Percentiles rank a stretch among this genome's conserved stretches.
Conservation (phyloP, 2,113 vertebrate genomes). For the Semnornis frantzii region DNA sequence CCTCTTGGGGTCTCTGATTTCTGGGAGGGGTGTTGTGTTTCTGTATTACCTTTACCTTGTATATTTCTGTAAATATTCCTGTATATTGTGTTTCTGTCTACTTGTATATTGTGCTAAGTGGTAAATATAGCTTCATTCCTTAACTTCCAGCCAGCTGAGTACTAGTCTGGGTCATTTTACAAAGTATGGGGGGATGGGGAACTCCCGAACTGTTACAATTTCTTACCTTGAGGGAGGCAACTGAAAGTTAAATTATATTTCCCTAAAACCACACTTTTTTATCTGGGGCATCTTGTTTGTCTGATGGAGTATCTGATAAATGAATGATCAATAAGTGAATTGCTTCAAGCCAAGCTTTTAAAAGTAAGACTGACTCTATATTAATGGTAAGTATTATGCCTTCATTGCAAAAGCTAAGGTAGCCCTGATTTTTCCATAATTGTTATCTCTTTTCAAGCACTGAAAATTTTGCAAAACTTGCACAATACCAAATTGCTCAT, state of each 20-base stretch:
- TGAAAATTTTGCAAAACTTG: neutral
- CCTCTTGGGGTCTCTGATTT: too few relatives aligned
- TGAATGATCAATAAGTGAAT: neutral
- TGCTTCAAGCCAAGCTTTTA: neutral
- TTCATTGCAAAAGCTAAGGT: neutral
- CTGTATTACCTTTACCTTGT: too few relatives aligned
- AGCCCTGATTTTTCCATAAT: neutral
- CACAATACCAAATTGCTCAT: neutral
- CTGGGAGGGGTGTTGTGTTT: too few relatives aligned
- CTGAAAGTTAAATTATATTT: conserved; percentile 68
- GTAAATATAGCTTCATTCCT: too few relatives aligned
- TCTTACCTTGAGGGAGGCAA: conserved; percentile 72
- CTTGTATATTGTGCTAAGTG: too few relatives aligned
- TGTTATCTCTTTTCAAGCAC: neutral
- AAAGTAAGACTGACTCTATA: neutral
- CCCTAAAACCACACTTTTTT: neutral
- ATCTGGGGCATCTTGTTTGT: neutral
- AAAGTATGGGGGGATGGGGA: too few relatives aligned
- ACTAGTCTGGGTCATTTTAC: too few relatives aligned
- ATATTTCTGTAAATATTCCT: too few relatives aligned
- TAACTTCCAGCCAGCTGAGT: too few relatives aligned
- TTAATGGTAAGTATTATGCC: neutral
- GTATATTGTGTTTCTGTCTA: too few relatives aligned
- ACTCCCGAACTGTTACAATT: too few relatives aligned
- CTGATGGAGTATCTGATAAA: neutral